Base-by-base conservation (phyloP, 2,888 invertebrate genomes). In the Xestia rhomboidea region DNA sequence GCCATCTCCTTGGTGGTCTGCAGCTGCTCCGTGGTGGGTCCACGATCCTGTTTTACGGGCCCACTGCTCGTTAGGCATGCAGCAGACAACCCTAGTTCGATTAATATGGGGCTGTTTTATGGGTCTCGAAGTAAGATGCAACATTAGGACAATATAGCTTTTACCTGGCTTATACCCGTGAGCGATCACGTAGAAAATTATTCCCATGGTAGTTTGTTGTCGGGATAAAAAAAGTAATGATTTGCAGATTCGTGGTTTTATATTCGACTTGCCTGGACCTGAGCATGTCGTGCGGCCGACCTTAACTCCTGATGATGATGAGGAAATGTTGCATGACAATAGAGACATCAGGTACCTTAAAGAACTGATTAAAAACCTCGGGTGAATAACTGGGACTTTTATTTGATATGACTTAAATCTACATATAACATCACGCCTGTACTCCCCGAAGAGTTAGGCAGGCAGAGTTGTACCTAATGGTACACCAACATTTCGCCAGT, bases 291-390 rank as follows among this genome's bases (percentile, higher is more conserved):
- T 86, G 0, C 89, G 91, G 8, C 83, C 92, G 3, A 82, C 92
- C 0, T 7, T 87, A 0, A 44, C 76, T 0, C 75, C 81, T 0
- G 92, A 93, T 0, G 93, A 93, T 0, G 95, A 94, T 0, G 95
- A 94, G 0, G 93, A 94, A 3, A 66, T 60, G n/a, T 51, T 93
- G 3, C 90, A 93, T 38, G 93, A 95, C 66, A 94, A 93, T 80
- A 95, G 94, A 63, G 95, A 95, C 63, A 92, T 95, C 70, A 90
- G 89, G 75, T 96, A 93, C 81, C 85, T 96, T 44, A 95, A 94
- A 77, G 96, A 96, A 83, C 88, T 96, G 34, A 94, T 96, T 92
- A 96, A 96, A 94, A 96, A 95, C 88, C 94, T 96, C 79, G 96
- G 95, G 68, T 95, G 90, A 95, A 75, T 34, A 62, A 51, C 15